phyloP scores from a whole-genome alignment of 2,888 invertebrate species.

The Metalampra italica region DNA sequence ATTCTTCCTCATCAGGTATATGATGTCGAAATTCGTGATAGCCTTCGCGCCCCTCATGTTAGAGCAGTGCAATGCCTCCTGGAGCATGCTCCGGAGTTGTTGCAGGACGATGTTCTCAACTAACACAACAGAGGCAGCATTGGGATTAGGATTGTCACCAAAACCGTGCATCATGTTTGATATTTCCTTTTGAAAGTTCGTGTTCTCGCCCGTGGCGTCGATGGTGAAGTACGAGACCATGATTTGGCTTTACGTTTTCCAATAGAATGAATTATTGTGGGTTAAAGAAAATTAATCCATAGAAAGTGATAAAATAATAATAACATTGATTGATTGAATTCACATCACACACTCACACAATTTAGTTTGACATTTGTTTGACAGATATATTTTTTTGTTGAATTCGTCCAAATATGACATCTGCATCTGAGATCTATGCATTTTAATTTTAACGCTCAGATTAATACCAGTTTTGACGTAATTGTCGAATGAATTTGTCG shows the following conservation, averaged over 20 bases:
- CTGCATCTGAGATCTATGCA: too few relatives aligned
- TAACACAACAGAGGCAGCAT: slow-evolving; percentile 88
- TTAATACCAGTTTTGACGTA: too few relatives aligned
- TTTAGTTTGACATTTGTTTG: too few relatives aligned
- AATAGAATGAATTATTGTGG: not conserved
- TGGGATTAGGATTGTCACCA: slow-evolving; percentile 91
- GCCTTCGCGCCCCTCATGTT: slow-evolving; percentile 80
- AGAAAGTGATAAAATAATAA: too few relatives aligned
- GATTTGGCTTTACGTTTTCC: not conserved
- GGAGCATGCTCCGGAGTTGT: slow-evolving; percentile 87
- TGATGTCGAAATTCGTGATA: slow-evolving; percentile 81
- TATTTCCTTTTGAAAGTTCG: slow-evolving; percentile 83
- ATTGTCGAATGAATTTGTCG: too few relatives aligned
- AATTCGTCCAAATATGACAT: too few relatives aligned
- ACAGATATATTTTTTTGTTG: too few relatives aligned
- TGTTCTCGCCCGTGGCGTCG: slow-evolving; percentile 49
- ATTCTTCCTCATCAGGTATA: slow-evolving; percentile 91
- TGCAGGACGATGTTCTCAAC: slow-evolving; percentile 91
- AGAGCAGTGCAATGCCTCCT: slow-evolving; percentile 84
- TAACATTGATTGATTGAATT: too few relatives aligned
- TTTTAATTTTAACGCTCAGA: too few relatives aligned
- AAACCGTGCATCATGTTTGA: slow-evolving; percentile 95
- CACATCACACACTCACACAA: too few relatives aligned
- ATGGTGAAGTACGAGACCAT: slow-evolving; percentile 67
- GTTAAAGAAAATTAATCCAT: not conserved